Evolutionary conservation across 2,888 invertebrate genomes (phyloP).

Genomic region (Apocheima hispidaria): DNA sequence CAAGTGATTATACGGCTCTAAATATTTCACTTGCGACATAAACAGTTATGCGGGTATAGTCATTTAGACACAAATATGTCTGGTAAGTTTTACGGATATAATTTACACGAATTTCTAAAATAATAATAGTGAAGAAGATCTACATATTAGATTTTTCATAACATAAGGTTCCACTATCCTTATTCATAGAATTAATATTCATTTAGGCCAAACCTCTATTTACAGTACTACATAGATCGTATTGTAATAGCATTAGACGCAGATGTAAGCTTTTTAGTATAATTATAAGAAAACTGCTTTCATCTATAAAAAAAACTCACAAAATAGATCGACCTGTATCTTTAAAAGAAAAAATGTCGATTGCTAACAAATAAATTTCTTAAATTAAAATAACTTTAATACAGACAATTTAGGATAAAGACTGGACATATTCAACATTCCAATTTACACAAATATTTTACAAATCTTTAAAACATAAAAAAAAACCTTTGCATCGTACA

Average conservation of each 20-base stretch:
- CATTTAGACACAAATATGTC: not conserved
- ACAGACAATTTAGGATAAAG: not conserved
- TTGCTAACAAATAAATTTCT: not conserved
- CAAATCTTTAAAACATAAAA: constrained; percentile 26
- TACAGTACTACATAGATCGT: too few relatives aligned
- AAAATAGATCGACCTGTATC: not conserved
- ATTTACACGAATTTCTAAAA: not conserved
- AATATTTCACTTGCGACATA: constrained; percentile 5
- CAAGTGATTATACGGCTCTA: not conserved
- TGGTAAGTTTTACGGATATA: not conserved
- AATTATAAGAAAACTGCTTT: constrained; percentile 1
- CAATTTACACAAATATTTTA: constrained; percentile 39
- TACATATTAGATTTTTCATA: not conserved
- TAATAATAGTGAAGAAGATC: too few relatives aligned
- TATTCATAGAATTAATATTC: too few relatives aligned
- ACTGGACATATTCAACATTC: constrained; percentile 40
- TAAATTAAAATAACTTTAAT: not conserved
- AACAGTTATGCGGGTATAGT: not conserved
- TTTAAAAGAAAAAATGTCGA: not conserved
- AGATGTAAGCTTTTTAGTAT: too few relatives aligned
- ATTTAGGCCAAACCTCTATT: constrained; percentile 26
- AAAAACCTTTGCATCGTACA: constrained; percentile 1
- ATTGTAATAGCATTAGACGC: too few relatives aligned
- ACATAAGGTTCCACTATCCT: not conserved
- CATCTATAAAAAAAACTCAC: not conserved